Percentiles rank a stretch among this genome's conserved stretches.
phyloP scores from a whole-genome alignment of 2,113 vertebrate species.

The Mus musculus region DNA sequence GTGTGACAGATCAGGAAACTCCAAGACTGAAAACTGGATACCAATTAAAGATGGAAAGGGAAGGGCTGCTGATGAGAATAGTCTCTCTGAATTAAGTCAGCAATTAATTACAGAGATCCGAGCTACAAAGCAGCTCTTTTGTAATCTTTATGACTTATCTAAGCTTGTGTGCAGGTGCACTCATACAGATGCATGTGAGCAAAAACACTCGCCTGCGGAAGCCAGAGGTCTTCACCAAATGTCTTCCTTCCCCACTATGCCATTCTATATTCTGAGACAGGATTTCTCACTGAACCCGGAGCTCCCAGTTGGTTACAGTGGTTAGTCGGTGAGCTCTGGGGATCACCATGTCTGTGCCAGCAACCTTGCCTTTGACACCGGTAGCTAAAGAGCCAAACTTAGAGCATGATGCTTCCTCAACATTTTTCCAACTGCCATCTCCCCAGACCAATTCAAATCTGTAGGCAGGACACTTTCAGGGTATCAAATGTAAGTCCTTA shows the following conservation, averaged over 20 bases:
- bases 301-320: background rate
- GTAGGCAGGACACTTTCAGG: background rate
- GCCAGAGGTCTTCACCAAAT: background rate
- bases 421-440: background rate
- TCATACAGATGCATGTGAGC: background rate
- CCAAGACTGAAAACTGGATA: background rate
- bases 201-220: background rate
- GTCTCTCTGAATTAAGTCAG: background rate
- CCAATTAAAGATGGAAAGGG: background rate
- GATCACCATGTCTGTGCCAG: background rate
- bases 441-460: background rate
- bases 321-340: background rate
- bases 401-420: background rate
- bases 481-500: background rate
- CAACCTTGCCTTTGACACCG: background rate
- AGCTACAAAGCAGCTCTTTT: background rate
- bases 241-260: background rate
- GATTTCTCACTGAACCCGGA: background rate
- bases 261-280: background rate
- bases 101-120: background rate
- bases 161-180: background rate
- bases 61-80: background rate
- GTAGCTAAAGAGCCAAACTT: background rate
- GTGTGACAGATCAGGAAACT: background rate
- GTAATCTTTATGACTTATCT: background rate